phyloP scores from a whole-genome alignment of 2,113 vertebrate species.

The Hemibagrus wyckioides region DNA sequence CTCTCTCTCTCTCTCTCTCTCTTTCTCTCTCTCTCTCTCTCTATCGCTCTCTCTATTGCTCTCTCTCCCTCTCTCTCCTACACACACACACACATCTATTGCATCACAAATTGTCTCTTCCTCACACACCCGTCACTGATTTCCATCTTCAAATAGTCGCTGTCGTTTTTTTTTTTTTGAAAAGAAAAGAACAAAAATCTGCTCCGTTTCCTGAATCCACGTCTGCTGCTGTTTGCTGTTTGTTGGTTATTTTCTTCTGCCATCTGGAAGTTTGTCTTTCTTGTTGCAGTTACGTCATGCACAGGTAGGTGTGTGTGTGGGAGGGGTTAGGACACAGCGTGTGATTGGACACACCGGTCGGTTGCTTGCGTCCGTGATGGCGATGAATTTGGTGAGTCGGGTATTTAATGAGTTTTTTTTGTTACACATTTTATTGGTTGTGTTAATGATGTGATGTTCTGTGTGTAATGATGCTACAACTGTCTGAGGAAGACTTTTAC shows the following conservation, averaged over 20 bases:
- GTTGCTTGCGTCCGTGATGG: not conserved
- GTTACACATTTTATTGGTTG: not conserved
- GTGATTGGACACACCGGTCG: not conserved
- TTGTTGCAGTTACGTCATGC: not conserved
- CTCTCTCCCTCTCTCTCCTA: not conserved
- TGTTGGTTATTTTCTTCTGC: not conserved
- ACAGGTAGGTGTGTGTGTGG: too few species aligned
- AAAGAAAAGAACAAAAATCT: not conserved
- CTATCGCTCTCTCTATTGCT: not conserved
- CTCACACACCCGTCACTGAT: not conserved
- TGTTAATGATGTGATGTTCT: not conserved
- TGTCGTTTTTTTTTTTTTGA: not conserved
- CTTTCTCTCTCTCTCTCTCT: too few species aligned
- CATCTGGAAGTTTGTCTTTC: conserved; percentile 16
- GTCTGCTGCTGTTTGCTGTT: conserved; percentile 4
- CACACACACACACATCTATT: not conserved
- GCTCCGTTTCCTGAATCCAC: not conserved
- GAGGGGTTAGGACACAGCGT: not conserved
- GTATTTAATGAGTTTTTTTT: not conserved
- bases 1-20: not conserved
- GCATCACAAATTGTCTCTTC: not conserved
- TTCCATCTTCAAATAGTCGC: conserved; percentile 8
- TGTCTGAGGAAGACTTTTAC: not conserved
- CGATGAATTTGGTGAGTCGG: not conserved
- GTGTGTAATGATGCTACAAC: not conserved